Conservation (phyloP, 1,140 invertebrate species). For the Drosophila pachea region DNA sequence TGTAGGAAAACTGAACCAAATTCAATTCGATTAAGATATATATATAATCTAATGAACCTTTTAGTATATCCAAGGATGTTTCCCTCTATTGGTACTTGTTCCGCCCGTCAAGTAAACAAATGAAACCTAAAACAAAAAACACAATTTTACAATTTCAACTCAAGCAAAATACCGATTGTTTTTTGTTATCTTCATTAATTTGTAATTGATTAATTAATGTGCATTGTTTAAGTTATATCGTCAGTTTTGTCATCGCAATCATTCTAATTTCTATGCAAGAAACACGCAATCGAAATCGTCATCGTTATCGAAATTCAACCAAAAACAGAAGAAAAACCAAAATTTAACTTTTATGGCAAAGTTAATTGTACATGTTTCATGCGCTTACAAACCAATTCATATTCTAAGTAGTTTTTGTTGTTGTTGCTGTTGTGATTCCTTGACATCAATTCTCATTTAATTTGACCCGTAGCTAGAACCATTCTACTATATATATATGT, state of each 20-base stretch:
- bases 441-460: not conserved
- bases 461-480: not conserved
- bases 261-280: conserved; percentile 10
- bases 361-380: not conserved
- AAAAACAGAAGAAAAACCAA: conserved; percentile 1
- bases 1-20: not conserved
- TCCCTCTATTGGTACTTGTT: conserved; percentile 79
- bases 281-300: not conserved
- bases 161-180: conserved; percentile 27
- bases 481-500: too few relatives aligned
- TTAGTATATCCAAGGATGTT: conserved; percentile 68
- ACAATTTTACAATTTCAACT: conserved; percentile 25
- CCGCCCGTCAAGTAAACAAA: conserved; percentile 76
- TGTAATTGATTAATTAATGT: conserved; percentile 6
- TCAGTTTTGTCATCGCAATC: conserved; percentile 27
- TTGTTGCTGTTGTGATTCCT: conserved; percentile 13
- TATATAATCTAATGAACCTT: conserved; percentile 22
- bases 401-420: conserved; percentile 3
- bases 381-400: not conserved
- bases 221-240: conserved; percentile 21
- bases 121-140: conserved; percentile 26
- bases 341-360: conserved; percentile 3
- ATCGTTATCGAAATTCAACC: too few relatives aligned
- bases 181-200: conserved; percentile 23
- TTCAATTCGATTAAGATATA: conserved; percentile 6